Evolutionary conservation across 2,113 vertebrate species (phyloP), one percentile per base, ranked within the genome.

Genomic region (Gambusia affinis): DNA sequence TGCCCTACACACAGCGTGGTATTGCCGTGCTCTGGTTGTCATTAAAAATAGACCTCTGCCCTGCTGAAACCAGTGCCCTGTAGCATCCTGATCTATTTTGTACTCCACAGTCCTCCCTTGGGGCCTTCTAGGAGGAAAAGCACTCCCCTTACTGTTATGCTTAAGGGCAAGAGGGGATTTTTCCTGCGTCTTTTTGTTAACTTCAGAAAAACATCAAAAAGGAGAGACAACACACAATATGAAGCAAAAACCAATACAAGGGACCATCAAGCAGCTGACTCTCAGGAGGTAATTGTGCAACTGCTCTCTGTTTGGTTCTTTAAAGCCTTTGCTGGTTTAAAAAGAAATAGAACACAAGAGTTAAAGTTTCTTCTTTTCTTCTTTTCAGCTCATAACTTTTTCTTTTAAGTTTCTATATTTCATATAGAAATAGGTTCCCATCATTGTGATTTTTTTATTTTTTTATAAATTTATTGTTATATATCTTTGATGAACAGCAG

Each of bases 1-100:
- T 60, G 80, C 78, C 70, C 72, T 64, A 64, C 39, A 60, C 68
- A 37, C 64, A 85, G 73, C 78, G 70, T 82, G 88, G 81, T 79
- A 70, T 87, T 87, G 74, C 80, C 27, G 72, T 42, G 81, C 78
- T 88, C 78, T 78, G 81, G 85, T 88, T 90, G 87, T 87, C 89
- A 89, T 90, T 92, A 92, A 92, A 92, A 92, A 92, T 89, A 90
- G 84, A 91, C 90, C 89, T 89, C 76, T 91, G 90, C 81, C 86
- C 88, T 76, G 78, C 62, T 75, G 70, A 82, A 80, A 76, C 71
- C 29, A 54, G 70, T 66, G 71, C 75, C 85, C 78, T 29, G 14
- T 74, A 63, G 86, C 77, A 84, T 79, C 78, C 76, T 77, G 90
- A 81, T 88, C 78, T 80, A 81, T 84, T 85, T 73, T 81, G 68